phyloP scores from a whole-genome alignment of 1,140 invertebrate species.

The Pachypeltis micranthus region DNA sequence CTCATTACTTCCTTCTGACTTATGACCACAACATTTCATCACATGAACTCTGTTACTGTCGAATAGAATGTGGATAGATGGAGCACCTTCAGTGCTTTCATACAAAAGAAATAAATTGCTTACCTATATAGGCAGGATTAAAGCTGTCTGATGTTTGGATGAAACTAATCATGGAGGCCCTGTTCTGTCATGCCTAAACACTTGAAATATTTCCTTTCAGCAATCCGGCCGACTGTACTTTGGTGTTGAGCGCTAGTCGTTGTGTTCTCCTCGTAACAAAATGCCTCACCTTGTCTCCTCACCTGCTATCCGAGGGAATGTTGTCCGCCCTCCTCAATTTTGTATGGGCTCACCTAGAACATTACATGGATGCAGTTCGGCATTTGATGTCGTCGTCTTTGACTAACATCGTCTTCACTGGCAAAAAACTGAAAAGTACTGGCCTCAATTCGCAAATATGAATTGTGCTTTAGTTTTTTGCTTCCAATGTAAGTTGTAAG shows the following conservation, averaged over 20 bases:
- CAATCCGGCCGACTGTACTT: conserved; percentile 33
- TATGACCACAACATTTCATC: neutral
- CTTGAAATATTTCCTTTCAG: conserved; percentile 26
- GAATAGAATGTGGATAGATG: neutral
- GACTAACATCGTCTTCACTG: conserved; percentile 31
- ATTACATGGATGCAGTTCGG: conserved; percentile 44
- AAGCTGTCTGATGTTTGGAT: too few species aligned
- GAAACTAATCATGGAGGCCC: neutral
- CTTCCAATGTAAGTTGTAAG: neutral
- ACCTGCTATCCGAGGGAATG: neutral
- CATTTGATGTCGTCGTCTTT: conserved; percentile 39
- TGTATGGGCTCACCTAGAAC: conserved; percentile 39
- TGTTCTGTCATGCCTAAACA: neutral
- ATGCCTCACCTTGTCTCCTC: neutral
- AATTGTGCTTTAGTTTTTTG: neutral
- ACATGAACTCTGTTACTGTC: neutral
- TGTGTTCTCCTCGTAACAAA: neutral
- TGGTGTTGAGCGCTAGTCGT: conserved; percentile 33
- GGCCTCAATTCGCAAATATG: too few species aligned
- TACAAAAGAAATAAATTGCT: too few species aligned
- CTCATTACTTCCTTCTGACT: too few species aligned
- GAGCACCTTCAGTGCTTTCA: neutral
- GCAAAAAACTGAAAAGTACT: conserved; percentile 7
- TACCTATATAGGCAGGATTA: too few species aligned
- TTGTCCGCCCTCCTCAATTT: conserved; percentile 29